Conservation (phyloP, 2,888 invertebrate genomes). For the Stenurella melanura region DNA sequence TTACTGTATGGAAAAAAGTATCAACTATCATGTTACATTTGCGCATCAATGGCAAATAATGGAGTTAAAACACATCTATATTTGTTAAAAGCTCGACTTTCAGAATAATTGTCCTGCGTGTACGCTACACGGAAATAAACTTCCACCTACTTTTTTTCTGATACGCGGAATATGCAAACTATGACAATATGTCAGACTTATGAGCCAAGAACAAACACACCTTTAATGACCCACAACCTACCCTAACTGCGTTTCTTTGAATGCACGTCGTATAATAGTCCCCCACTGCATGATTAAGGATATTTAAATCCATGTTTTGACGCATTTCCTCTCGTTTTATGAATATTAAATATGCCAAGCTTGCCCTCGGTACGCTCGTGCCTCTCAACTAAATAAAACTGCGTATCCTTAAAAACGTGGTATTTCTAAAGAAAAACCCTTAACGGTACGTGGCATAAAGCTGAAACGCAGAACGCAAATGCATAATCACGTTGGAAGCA, state of each 20-base stretch:
- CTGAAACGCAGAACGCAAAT: constrained; percentile 38
- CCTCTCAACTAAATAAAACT: constrained; percentile 31
- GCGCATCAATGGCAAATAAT: no score
- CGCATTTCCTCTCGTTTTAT: constrained; percentile 13
- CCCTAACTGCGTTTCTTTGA: background rate
- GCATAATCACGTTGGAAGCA: constrained; percentile 49
- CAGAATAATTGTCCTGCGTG: no score
- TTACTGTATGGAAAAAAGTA: no score
- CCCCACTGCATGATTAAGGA: constrained; percentile 1
- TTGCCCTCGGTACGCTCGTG: background rate
- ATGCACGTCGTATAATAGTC: background rate
- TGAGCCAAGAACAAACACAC: background rate
- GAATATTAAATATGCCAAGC: constrained; percentile 1
- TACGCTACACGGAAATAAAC: no score
- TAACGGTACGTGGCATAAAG: constrained; percentile 22
- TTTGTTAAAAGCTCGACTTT: no score
- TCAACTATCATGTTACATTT: no score
- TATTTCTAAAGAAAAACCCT: constrained; percentile 28
- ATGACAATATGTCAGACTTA: background rate
- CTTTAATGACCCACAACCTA: background rate
- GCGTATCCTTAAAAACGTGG: constrained; percentile 26
- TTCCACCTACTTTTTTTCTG: background rate
- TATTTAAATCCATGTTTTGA: constrained; percentile 2
- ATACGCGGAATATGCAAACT: background rate
- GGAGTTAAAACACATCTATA: no score